Base-by-base conservation (phyloP, 2,113 vertebrate genomes). In the Mellivora capensis region DNA sequence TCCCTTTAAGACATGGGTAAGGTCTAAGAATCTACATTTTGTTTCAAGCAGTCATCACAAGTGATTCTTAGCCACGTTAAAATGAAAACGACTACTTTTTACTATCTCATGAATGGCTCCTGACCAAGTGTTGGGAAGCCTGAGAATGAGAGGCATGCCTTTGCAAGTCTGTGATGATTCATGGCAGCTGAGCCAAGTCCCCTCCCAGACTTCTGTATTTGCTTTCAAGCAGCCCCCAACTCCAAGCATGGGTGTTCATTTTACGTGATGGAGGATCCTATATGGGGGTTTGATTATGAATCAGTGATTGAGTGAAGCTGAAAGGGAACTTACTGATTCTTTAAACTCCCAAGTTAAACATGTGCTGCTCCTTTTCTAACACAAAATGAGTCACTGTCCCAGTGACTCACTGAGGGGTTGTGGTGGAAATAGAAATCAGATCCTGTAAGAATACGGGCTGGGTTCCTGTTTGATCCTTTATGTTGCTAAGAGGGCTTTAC, bases 341-440 rank as follows among this genome's bases (percentile, higher is more conserved):
- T 82, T 42, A 79, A 97, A 91, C 72, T 95, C 71, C 71, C 52
- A 83, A 82, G 52, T 93, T 93, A 90, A 95, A 71, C 69, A 71
- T 87, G n/a, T 80, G 9, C 34, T 84, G 37, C 47, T 90, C 20
- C 42, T 91, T 39, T 94, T 79, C 80, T 90, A 59, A 93, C 3
- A 2, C 25, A 6, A 44, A 74, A 25, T 97, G 97, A 98, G 83
- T 97, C 97, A 96, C 61, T 49, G 67, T 91, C 34, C 52, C 72
- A 12, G 64, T 98, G 97, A 97, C 91, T 98, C 93, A 97, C 27
- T 12, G 54, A 49, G 82, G 77, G 37, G 23, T 14, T 89, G 87
- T 29, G 90, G 79, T 96, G 76, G 93, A 96, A 97, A 74, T 13
- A 88, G 91, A 91, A 96, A 77, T 91, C 47, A 72, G 89, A 95